Conservation (phyloP, 1,140 invertebrate species). For the Metaphire vulgaris region DNA sequence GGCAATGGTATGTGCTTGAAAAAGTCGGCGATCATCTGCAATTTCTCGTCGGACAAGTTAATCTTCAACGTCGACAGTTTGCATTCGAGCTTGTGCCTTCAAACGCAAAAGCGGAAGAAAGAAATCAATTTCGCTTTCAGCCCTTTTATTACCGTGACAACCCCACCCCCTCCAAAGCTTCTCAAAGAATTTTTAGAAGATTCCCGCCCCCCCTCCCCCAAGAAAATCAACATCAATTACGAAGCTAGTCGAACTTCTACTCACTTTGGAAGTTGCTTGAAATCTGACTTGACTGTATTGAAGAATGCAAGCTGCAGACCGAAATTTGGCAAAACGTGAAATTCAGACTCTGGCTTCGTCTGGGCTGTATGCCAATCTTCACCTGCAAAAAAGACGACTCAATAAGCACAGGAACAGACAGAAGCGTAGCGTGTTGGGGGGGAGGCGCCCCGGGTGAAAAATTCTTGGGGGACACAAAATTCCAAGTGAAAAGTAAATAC, state of each 20-base stretch:
- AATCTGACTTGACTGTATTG: constrained; percentile 69
- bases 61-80: constrained; percentile 66
- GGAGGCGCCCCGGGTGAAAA: too few species aligned
- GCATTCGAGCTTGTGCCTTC: constrained; percentile 70
- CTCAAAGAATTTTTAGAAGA: too few species aligned
- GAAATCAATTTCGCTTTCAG: neutral
- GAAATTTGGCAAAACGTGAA: constrained; percentile 69
- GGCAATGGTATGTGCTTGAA: constrained; percentile 62
- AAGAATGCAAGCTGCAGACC: constrained; percentile 64
- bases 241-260: too few species aligned
- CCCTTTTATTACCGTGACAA: too few species aligned
- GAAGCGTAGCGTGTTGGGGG: too few species aligned
- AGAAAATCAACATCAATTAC: too few species aligned
- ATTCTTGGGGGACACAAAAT: too few species aligned
- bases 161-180: too few species aligned
- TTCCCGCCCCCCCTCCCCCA: too few species aligned
- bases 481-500: too few species aligned
- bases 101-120: constrained; percentile 38
- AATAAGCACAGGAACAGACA: neutral
- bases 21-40: constrained; percentile 63
- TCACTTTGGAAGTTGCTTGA: constrained; percentile 61
- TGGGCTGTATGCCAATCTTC: constrained; percentile 70
- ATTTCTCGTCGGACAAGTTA: constrained; percentile 69
- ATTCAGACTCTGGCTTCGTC: constrained; percentile 65
- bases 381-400: constrained; percentile 43